Percentiles rank a stretch among this genome's conserved stretches.
phyloP scores from a whole-genome alignment of 92 coral and sea anemone genomes.

The Zoanthus gigantus region DNA sequence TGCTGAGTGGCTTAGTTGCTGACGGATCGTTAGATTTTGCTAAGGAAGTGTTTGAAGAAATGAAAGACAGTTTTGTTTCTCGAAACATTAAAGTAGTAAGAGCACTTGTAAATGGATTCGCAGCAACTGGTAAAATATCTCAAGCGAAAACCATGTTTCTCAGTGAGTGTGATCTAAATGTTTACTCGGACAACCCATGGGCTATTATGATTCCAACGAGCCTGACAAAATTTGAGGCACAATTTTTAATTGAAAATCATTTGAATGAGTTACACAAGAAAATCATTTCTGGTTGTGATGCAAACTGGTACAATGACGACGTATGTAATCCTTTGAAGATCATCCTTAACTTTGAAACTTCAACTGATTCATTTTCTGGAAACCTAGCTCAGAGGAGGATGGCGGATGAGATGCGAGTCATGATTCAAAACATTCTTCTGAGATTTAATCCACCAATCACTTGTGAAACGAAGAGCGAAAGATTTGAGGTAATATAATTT shows the following conservation, averaged over 20 bases:
- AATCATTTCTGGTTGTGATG: constrained; percentile 56
- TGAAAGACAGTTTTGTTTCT: constrained; percentile 67
- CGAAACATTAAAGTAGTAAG: constrained; percentile 68
- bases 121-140: constrained; percentile 50
- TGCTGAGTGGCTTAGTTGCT: constrained; percentile 60
- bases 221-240: constrained; percentile 72
- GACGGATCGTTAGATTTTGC: constrained; percentile 67
- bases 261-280: constrained; percentile 54
- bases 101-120: constrained; percentile 74
- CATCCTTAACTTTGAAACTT: constrained; percentile 51
- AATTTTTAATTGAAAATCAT: constrained; percentile 79
- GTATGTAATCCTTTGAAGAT: constrained; percentile 62
- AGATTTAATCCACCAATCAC: constrained; percentile 32
- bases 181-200: constrained; percentile 76
- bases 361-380: not conserved
- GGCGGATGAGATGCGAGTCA: constrained; percentile 36
- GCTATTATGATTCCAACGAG: constrained; percentile 65
- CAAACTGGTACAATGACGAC: constrained; percentile 64
- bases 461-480: constrained; percentile 20
- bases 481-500: constrained; percentile 19
- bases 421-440: constrained; percentile 19
- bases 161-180: constrained; percentile 70
- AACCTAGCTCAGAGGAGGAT: constrained; percentile 13
- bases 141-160: constrained; percentile 70
- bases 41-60: constrained; percentile 44